Evolutionary conservation across 2,797 vertebrate genomes (phyloP).

Genomic region (Mormyrops attenuatus): DNA sequence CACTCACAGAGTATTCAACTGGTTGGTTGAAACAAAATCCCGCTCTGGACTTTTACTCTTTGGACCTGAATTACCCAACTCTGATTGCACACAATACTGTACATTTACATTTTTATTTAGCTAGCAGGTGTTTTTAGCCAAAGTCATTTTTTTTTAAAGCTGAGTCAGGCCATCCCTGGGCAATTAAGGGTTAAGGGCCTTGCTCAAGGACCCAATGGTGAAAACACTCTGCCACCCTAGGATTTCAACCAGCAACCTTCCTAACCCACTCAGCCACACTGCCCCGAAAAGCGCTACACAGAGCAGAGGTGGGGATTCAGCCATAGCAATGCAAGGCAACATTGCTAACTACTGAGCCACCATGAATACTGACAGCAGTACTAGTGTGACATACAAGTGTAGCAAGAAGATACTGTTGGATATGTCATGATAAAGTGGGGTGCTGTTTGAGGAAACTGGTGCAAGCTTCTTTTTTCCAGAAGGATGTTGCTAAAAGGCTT

Average conservation of each 20-base stretch:
- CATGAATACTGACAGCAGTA: neutral
- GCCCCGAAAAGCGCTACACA: neutral
- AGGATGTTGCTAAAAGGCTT: neutral
- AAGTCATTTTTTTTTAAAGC: neutral
- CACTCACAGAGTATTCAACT: no score
- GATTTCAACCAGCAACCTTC: neutral
- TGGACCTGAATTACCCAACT: no score
- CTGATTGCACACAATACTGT: neutral
- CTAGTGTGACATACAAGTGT: neutral
- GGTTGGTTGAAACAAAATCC: no score
- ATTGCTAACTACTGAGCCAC: neutral
- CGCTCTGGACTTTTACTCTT: no score
- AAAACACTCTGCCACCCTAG: neutral
- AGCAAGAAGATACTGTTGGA: neutral
- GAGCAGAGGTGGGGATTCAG: neutral
- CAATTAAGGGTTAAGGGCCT: neutral
- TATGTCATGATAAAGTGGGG: neutral
- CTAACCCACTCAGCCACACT: neutral
- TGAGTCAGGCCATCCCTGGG: neutral
- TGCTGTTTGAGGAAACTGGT: neutral
- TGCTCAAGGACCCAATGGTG: neutral
- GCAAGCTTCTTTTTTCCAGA: neutral
- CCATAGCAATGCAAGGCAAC: neutral
- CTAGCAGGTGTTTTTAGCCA: neutral
- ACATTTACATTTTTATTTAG: neutral